These are phyloP conservation scores for Leptoclinus maculatus DNA, from an alignment of 2,797 vertebrate genomes.

Conservation along the genomic window DNA sequence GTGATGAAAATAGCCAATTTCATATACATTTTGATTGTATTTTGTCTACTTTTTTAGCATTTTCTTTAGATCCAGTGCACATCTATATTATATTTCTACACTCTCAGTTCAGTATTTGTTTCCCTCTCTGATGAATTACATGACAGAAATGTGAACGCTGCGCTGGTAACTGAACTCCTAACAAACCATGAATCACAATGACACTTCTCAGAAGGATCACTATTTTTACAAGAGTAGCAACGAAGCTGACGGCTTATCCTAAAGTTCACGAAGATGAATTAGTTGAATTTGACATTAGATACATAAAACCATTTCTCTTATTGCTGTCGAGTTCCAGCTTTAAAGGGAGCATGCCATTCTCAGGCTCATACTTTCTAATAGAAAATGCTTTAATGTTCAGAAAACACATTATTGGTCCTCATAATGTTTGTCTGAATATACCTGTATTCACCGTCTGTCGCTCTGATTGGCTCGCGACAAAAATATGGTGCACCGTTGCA, in stretches of 20 bases:
- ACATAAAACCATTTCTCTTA: not conserved
- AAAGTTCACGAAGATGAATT: constrained; percentile 1
- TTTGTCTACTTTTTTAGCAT: not conserved
- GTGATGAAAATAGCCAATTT: not conserved
- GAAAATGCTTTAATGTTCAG: no score
- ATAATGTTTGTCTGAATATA: not conserved
- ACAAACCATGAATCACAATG: constrained; percentile 56
- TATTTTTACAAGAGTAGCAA: constrained; percentile 68
- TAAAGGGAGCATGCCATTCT: not conserved
- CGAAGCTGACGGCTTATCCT: constrained; percentile 25
- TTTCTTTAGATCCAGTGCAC: not conserved
- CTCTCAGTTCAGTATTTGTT: constrained; percentile 52
- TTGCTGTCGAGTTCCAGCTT: not conserved
- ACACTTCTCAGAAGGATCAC: constrained; percentile 58
- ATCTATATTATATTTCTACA: constrained; percentile 14
- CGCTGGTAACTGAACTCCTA: constrained; percentile 43
- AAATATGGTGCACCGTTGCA: no score
- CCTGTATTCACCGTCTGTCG: not conserved
- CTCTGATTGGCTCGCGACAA: no score
- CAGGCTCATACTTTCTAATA: not conserved
- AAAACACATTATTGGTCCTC: no score
- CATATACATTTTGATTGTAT: not conserved
- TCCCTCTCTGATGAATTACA: constrained; percentile 25
- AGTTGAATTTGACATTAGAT: not conserved
- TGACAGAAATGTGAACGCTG: constrained; percentile 34